phyloP scores from a whole-genome alignment of 2,113 vertebrate genomes.

The Phrynosoma platyrhinos region DNA sequence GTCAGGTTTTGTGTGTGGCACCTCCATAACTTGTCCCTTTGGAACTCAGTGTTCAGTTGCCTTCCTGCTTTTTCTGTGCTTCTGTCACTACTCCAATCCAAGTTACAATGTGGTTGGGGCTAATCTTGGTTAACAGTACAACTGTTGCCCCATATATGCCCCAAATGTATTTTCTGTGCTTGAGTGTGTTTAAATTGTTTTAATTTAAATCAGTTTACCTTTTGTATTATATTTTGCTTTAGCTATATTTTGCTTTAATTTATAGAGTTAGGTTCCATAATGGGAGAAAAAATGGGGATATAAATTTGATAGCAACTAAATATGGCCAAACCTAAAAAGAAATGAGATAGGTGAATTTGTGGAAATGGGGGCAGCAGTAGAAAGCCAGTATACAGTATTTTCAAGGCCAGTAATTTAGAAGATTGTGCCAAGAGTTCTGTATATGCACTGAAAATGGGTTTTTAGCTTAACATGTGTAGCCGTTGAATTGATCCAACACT shows the following conservation, averaged over 20 bases:
- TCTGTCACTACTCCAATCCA: neutral
- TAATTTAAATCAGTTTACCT: too few species aligned
- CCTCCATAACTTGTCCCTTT: neutral
- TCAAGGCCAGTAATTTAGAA: neutral
- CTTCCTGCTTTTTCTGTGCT: neutral
- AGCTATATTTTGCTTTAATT: too few species aligned
- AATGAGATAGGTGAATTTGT: neutral
- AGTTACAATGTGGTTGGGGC: neutral
- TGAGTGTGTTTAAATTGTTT: too few species aligned
- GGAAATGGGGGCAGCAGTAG: neutral
- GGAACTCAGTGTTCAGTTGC: neutral
- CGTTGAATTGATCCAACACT: conserved; percentile 42
- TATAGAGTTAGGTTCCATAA: too few species aligned
- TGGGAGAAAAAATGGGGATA: too few species aligned
- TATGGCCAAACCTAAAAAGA: neutral
- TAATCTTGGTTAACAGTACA: too few species aligned
- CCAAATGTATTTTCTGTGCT: too few species aligned
- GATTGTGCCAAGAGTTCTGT: neutral
- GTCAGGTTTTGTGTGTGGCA: neutral
- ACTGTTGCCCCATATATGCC: too few species aligned
- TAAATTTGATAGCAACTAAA: too few species aligned
- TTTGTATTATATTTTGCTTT: too few species aligned
- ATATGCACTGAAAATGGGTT: conserved; percentile 10
- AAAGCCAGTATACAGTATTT: too few species aligned
- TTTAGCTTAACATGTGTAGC: conserved; percentile 23